Base-by-base conservation (phyloP, 2,888 invertebrate genomes). In the Cataglyphis cursor region DNA sequence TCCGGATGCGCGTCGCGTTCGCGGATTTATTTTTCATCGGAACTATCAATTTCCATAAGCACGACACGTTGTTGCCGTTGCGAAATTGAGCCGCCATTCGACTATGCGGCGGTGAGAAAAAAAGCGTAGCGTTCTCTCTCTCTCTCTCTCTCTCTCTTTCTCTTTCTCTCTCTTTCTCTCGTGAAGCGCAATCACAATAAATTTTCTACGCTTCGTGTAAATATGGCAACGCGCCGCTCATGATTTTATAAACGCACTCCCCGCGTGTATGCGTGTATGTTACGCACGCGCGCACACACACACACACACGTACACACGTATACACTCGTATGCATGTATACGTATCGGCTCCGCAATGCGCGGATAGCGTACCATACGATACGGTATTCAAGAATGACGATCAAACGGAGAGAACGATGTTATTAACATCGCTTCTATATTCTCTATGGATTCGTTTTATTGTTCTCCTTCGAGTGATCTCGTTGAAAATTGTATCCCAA, bases 161-260 rank as follows among this genome's bases (percentile, higher is more conserved):
- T 84, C 61, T 57, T 59, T 68, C 61, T 61, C 21, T 81, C 68
- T 82, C 74, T 78, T 84, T 83, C 76, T 82, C 70, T 70, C 44
- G 76, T 61, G 64, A 90, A 91, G 89, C 85, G 91, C 92, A 93
- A 93, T 92, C 91, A 90, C 92, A 88, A 91, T 93, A 91, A 93
- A 93, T 93, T 92, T 85, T 75, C 90, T 80, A 78, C 86, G 81
- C 85, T 51, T 86, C 89, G 84, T 87, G 89, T 92, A 92, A 92
- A 93, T 92, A 92, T 91, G 21, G 80, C 81, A 84, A 81, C 83
- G 87, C 75, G 74, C 66, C 75, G 54, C 88, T 90, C 89, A 90
- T 92, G 88, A 91, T 89, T 92, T 91, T 88, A 87, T 92, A 90
- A 92, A 85, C 87, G 74, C 38, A 66, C 70, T 41, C 59, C n/a